Evolutionary conservation across 92 coral and sea anemone species (phyloP), one percentile per base, ranked within the genome.

Genomic region (Diadumene lineata): DNA sequence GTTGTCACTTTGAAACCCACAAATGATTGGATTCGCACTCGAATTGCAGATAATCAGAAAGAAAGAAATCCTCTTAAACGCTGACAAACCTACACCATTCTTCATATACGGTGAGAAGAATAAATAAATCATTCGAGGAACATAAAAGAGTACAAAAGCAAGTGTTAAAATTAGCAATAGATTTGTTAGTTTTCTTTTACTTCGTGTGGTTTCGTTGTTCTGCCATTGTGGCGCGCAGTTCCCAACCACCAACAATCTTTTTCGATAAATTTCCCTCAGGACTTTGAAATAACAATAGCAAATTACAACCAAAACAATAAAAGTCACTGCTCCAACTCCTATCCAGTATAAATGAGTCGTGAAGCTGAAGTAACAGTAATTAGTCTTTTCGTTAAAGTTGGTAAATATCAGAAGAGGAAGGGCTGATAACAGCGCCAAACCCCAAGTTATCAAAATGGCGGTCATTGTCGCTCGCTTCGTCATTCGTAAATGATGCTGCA

Each of bases 1-100:
- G 66, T 85, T 85, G 11, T 86, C 70, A 69, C 73, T 81, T 68
- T 85, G 90, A 16, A 78, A 81, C 16, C 64, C 43, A 31, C 83
- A 85, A 43, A 85, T 81, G 31, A 85, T 79, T 1, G 90, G 90
- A 68, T 85, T 85, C 60, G 76, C 67, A 31, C 82, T 65, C 71
- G 90, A 85, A 51, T 85, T 85, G 23, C 80, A 75, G 26, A 85
- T 63, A 16, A 85, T 51, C n/a, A 86, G 64, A 26, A 85, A 79
- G 60, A 60, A 85, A 0, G 90, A 75, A 30, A 81, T 7, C 33
- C 83, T 66, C 23, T 69, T 73, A 63, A 85, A 85, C 3, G 66
- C 23, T 21, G 74, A 46, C 11, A 70, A 38, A 16, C 72, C 55
- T 22, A 69, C 23, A 18, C 50, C 48, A 15, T 57, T n/a, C 0